Evolutionary conservation across 1,140 invertebrate genomes (phyloP).

Genomic region (Bilobella aurantiaca): DNA sequence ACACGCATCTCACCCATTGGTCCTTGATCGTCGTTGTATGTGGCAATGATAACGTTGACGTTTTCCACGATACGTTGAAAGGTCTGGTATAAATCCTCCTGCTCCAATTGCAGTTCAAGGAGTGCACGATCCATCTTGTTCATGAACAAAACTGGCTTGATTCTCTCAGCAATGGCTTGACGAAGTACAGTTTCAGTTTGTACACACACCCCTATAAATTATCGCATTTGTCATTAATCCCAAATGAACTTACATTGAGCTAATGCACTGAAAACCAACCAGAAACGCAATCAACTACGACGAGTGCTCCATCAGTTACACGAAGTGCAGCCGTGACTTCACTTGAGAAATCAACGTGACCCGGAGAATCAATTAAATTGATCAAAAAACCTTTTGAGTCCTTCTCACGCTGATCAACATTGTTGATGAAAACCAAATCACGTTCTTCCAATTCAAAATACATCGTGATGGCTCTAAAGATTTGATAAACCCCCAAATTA

Average conservation of each 20-base stretch:
- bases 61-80: constrained; percentile 99
- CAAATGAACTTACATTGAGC: no score
- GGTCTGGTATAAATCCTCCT: constrained; percentile 96
- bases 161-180: constrained; percentile 97
- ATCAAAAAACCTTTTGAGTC: constrained; percentile 92
- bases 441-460: constrained; percentile 91
- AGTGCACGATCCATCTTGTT: constrained; percentile 99
- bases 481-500: no score
- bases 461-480: constrained; percentile 91
- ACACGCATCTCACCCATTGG: constrained; percentile 98
- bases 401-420: constrained; percentile 77
- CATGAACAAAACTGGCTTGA: constrained; percentile 99
- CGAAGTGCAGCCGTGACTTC: constrained; percentile 97
- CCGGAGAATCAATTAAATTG: constrained; percentile 97
- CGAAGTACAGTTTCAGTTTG: constrained; percentile 98
- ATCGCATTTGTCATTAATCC: not conserved
- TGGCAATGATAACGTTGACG: constrained; percentile 99
- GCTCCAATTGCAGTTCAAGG: constrained; percentile 84
- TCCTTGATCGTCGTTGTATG: constrained; percentile 92
- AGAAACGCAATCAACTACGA: constrained; percentile 98
- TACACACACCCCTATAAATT: constrained; percentile 80
- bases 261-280: constrained; percentile 49
- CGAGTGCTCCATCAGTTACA: constrained; percentile 97
- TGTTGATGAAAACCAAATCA: constrained; percentile 80
- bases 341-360: constrained; percentile 98